Evolutionary conservation across 2,888 invertebrate genomes (phyloP).

Genomic region (Pachydiplax longipennis): DNA sequence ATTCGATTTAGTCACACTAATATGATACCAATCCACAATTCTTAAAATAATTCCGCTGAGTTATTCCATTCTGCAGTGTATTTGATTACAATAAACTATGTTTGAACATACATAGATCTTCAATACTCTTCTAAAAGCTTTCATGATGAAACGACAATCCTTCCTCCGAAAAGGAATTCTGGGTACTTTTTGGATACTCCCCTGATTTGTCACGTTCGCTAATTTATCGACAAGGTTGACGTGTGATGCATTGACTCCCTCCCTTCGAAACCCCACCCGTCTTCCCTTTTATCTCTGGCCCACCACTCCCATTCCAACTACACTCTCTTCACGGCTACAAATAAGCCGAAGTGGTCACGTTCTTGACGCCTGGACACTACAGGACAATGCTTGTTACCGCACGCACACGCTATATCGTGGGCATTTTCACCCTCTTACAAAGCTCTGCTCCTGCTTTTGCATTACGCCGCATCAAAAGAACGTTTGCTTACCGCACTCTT

Average conservation of each 20-base stretch:
- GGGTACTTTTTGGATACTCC: background rate
- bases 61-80: no score
- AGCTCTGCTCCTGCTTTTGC: background rate
- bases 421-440: background rate
- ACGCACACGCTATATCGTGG: background rate
- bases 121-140: no score
- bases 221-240: background rate
- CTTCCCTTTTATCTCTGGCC: background rate
- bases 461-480: background rate
- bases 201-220: background rate
- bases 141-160: no score
- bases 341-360: background rate
- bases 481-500: no score
- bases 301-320: background rate
- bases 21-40: no score
- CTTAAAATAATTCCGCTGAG: no score
- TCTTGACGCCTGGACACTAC: background rate
- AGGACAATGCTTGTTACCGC: background rate
- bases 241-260: background rate
- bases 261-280: background rate
- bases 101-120: no score
- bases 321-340: background rate
- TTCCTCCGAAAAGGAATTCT: no score
- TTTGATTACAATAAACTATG: no score
- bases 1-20: no score